A percentile compares a stretch with the other conserved stretches of the same genome.
Evolutionary conservation across 2,888 invertebrate species (phyloP).

Genomic region (Esperia sulphurella): DNA sequence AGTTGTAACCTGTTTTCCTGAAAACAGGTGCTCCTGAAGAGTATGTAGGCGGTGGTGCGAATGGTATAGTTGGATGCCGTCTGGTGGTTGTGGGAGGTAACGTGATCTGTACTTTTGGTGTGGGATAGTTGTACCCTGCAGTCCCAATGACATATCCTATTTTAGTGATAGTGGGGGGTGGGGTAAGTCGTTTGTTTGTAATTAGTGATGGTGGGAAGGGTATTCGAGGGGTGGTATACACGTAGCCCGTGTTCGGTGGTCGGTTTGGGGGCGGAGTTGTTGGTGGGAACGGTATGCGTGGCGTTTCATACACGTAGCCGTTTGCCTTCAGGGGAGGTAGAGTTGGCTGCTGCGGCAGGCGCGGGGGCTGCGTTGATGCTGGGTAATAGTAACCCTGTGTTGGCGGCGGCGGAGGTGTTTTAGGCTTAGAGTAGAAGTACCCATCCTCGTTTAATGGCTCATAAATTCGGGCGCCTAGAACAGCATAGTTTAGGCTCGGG

Average conservation of each 20-base stretch:
- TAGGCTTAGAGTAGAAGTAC: conserved; percentile 69
- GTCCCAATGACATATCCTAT: conserved; percentile 24
- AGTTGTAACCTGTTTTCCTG: conserved; percentile 12
- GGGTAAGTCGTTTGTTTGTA: conserved; percentile 15
- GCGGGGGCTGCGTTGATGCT: background rate
- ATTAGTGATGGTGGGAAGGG: conserved; percentile 13
- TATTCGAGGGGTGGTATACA: conserved; percentile 6
- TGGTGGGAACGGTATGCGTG: conserved; percentile 13
- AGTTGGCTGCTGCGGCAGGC: conserved; percentile 2
- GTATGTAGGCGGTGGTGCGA: conserved; percentile 14
- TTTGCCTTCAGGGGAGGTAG: conserved; percentile 10
- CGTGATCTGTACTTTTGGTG: conserved; percentile 27
- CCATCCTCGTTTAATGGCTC: conserved; percentile 65
- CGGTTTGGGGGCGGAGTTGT: conserved; percentile 18
- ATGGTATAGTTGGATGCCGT: conserved; percentile 10
- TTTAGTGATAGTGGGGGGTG: conserved; percentile 16
- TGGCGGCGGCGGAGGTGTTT: conserved; percentile 47
- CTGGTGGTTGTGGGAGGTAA: conserved; percentile 14
- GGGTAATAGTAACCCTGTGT: too few species aligned
- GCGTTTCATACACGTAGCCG: conserved; percentile 12
- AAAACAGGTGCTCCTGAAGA: conserved; percentile 6
- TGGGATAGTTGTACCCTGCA: conserved; percentile 43
- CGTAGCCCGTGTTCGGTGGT: conserved; percentile 7
- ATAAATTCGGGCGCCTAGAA: conserved; percentile 56
- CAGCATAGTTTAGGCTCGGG: conserved; percentile 61